Percentiles rank a stretch among this genome's conserved stretches.
These are phyloP conservation scores for Hemicordylus capensis DNA, from an alignment of 2,113 vertebrate genomes.

Conservation along the genomic window DNA sequence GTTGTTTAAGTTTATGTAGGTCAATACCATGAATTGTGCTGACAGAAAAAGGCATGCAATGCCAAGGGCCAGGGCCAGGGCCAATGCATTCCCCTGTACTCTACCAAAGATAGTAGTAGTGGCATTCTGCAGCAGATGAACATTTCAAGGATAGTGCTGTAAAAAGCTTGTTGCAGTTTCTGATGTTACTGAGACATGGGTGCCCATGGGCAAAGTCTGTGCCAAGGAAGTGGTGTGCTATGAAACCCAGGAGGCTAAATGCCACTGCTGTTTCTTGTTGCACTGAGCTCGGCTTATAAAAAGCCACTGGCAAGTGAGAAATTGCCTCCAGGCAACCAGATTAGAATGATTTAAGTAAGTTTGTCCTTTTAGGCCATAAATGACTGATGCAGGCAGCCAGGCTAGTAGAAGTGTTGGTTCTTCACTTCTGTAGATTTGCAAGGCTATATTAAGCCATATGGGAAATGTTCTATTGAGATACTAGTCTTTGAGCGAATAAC, in stretches of 20 bases:
- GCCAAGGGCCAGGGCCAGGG: background rate
- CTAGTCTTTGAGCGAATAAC: background rate
- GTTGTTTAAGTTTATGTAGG: background rate
- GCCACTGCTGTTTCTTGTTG: background rate
- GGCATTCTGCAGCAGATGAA: background rate
- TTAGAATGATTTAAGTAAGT: background rate
- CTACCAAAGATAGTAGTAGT: background rate
- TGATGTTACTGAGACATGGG: background rate
- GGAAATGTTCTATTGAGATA: background rate
- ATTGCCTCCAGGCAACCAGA: background rate
- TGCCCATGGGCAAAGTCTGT: background rate
- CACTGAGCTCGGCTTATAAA: background rate
- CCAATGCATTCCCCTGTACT: background rate
- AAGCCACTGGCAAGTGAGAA: background rate
- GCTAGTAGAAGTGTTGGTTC: background rate
- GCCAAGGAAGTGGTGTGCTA: background rate
- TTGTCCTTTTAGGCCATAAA: background rate
- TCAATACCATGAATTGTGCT: background rate
- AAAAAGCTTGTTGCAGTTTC: background rate
- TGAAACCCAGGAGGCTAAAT: background rate
- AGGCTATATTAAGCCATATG: background rate
- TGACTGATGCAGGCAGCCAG: background rate
- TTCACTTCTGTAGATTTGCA: background rate
- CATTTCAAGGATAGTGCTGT: background rate
- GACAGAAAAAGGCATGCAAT: background rate